phyloP scores from a whole-genome alignment of 2,113 vertebrate species.

The Tamias sibiricus region DNA sequence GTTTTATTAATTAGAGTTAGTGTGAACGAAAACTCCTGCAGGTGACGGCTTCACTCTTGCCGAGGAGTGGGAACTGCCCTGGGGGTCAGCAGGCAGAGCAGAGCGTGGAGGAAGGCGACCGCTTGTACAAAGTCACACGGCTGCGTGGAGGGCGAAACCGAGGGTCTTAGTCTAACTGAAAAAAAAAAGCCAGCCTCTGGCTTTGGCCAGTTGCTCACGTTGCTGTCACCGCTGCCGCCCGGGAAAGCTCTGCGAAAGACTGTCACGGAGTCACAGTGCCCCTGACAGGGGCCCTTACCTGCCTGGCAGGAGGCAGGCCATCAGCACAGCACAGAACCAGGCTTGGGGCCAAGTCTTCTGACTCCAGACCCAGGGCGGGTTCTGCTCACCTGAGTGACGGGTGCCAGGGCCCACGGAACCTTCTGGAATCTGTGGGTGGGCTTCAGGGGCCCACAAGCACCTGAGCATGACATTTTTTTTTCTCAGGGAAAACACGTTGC shows the following conservation, averaged over 20 bases:
- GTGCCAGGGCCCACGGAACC: not conserved
- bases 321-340: accelerated
- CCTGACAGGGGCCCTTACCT: no score
- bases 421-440: not conserved
- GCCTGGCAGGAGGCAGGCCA: accelerated
- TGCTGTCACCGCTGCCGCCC: not conserved
- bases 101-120: no score
- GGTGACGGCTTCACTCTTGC: not conserved
- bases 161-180: not conserved
- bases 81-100: not conserved
- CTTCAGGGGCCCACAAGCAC: not conserved
- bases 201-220: not conserved
- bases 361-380: accelerated
- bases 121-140: not conserved
- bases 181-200: no score
- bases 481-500: not conserved
- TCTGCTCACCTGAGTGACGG: accelerated
- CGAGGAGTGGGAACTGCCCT: not conserved
- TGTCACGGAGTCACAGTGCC: no score
- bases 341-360: accelerated
- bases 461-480: accelerated
- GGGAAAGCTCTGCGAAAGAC: no score
- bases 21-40: not conserved
- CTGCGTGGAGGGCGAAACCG: no score
- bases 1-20: not conserved